These are phyloP conservation scores for Argopecten irradians DNA, from an alignment of 1,140 invertebrate genomes.

Conservation along the genomic window DNA sequence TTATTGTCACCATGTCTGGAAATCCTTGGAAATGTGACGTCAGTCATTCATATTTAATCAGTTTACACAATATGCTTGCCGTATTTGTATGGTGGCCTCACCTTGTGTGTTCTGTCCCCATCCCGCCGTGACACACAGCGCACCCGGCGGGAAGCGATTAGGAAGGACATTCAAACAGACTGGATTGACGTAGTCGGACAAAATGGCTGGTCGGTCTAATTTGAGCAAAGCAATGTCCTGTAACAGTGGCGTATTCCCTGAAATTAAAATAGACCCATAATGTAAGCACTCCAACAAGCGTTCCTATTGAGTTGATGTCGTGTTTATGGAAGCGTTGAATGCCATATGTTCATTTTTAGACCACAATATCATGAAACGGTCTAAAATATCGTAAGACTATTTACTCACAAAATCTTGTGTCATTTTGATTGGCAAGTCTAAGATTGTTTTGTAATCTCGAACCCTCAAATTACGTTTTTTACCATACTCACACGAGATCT, in stretches of 20 bases:
- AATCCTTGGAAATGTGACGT: neutral
- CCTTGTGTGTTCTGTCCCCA: constrained; percentile 58
- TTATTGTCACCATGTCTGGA: neutral
- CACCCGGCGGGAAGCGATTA: constrained; percentile 53
- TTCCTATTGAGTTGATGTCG: neutral
- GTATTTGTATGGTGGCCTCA: constrained; percentile 30
- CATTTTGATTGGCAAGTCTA: no score
- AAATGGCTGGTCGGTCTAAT: constrained; percentile 46
- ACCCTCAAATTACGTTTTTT: no score
- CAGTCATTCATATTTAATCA: neutral
- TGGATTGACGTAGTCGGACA: constrained; percentile 62
- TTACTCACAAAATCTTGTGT: no score
- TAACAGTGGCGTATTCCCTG: constrained; percentile 48
- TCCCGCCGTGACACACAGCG: constrained; percentile 54
- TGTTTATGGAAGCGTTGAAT: neutral
- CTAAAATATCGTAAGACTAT: no score
- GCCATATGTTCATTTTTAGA: neutral
- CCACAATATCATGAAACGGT: neutral
- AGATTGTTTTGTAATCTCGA: no score
- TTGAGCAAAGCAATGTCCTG: constrained; percentile 61
- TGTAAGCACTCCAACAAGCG: neutral
- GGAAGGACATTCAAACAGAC: constrained; percentile 58
- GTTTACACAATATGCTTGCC: neutral
- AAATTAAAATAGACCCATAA: constrained; percentile 38
- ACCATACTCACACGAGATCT: constrained; percentile 26